Base-by-base conservation (phyloP, 2,888 invertebrate genomes). In the Yponomeuta cagnagella region DNA sequence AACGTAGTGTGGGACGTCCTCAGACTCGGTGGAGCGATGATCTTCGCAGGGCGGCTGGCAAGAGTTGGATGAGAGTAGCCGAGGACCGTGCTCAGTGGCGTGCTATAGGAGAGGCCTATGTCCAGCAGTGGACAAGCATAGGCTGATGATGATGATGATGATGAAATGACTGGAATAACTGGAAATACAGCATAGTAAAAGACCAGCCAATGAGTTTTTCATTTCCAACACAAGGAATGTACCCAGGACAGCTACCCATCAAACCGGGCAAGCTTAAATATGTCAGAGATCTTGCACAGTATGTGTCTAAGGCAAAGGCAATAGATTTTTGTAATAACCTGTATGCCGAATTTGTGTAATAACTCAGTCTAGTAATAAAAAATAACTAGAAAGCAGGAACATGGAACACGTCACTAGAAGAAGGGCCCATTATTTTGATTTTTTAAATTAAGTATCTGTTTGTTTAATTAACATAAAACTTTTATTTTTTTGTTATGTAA, bases 401-500 rank as follows among this genome's bases (percentile, higher is more conserved):
- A 68, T 68, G 68, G 33, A 23, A 68, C 68, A 68, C 43, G 68
- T 68, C 68, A 68, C 48, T 68, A 68, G 68, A 68, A 68, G 15
- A 68, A 68, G 8, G 68, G 68, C 68, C 68, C 68, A 68, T 37
- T 68, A 68, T 15, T 68, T 43, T 37, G 68, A 48, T 68, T 43
- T 68, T 68, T 68, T 1, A 68, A 66, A 68, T 43, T 68, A 68
- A 68, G 43, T 68, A 37, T 43, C 43, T 37, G 10, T 33, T 15
- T 12, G 43, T 68, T 68, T 68, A 68, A 68, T 68, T 68, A 68
- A 37, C 37, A 68, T 68, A n/a, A 37, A 68, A 68, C 68, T 37
- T 68, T 43, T 37, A 37, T 37, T 68, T 68, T 68, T 68, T 68
- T 33, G 43, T 78, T 75, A 63, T 63, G 63, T 63, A 10, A 63